A percentile compares a stretch with the other conserved stretches of the same genome.
Evolutionary conservation across 2,797 vertebrate species (phyloP).

Genomic region (Eulemur mongoz): DNA sequence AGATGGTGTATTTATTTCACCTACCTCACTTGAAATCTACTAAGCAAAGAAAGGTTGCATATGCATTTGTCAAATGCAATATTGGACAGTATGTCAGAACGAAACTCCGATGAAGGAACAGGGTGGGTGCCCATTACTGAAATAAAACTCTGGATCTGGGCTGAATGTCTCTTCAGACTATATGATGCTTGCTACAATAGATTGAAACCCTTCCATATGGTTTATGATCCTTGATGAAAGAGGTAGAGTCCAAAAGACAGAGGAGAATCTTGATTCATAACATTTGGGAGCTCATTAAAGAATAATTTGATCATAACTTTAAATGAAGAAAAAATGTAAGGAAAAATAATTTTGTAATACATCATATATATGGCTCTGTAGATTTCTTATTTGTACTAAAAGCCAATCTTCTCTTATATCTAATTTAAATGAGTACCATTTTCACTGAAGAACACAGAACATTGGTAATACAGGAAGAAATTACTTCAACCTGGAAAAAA

Average conservation of each 20-base stretch:
- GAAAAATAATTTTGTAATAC: background rate
- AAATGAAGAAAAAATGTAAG: background rate
- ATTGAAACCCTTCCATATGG: background rate
- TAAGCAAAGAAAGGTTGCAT: background rate
- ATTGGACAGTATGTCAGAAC: background rate
- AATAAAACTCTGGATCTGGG: background rate
- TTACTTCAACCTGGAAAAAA: background rate
- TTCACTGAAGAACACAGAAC: slow-evolving; percentile 13
- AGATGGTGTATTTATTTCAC: background rate
- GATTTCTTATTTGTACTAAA: slow-evolving; percentile 18
- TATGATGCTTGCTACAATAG: background rate
- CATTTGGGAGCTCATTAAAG: background rate
- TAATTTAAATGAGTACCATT: slow-evolving; percentile 27
- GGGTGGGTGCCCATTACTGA: background rate
- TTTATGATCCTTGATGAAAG: background rate
- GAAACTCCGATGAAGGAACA: background rate
- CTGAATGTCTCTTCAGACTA: background rate
- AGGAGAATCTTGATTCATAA: background rate
- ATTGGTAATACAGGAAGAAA: background rate
- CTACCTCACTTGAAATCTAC: background rate
- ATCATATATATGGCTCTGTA: background rate
- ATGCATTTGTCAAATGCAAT: background rate
- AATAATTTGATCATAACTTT: background rate
- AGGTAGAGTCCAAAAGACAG: background rate
- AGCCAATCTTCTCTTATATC: background rate